phyloP scores from a whole-genome alignment of 2,113 vertebrate genomes.

The Redunca redunca region DNA sequence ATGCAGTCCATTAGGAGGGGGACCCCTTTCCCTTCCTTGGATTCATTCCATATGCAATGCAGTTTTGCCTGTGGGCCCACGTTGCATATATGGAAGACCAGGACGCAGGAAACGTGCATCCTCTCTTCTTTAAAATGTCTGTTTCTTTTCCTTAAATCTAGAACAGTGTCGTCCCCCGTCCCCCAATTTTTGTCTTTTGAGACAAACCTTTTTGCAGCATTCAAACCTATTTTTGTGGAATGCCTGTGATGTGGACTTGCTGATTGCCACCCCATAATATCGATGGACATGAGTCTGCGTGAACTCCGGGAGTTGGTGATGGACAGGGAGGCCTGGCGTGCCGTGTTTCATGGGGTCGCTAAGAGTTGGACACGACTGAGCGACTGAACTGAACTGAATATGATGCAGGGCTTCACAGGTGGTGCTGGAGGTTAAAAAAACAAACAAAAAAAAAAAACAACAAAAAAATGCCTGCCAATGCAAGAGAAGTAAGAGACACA shows the following conservation, averaged over 20 bases:
- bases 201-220: background rate
- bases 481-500: background rate
- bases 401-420: background rate
- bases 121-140: background rate
- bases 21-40: background rate
- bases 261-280: background rate
- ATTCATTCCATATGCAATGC: background rate
- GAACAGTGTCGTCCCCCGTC: background rate
- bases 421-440: background rate
- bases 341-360: too few relatives aligned
- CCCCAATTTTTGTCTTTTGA: background rate
- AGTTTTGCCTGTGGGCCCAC: background rate
- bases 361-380: too few relatives aligned
- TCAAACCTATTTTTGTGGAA: background rate
- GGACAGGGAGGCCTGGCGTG: too few relatives aligned
- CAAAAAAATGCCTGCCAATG: background rate
- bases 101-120: background rate
- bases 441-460: fast-evolving
- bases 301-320: too few relatives aligned
- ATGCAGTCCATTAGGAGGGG: background rate
- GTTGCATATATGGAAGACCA: background rate
- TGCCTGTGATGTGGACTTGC: background rate
- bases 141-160: background rate
- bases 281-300: too few relatives aligned
- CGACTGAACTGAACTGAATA: too few relatives aligned